Percentiles rank a stretch among this genome's conserved stretches.
These are phyloP conservation scores for Pipistrellus pygmaeus DNA, from an alignment of 2,797 vertebrate species.

Conservation along the genomic window DNA sequence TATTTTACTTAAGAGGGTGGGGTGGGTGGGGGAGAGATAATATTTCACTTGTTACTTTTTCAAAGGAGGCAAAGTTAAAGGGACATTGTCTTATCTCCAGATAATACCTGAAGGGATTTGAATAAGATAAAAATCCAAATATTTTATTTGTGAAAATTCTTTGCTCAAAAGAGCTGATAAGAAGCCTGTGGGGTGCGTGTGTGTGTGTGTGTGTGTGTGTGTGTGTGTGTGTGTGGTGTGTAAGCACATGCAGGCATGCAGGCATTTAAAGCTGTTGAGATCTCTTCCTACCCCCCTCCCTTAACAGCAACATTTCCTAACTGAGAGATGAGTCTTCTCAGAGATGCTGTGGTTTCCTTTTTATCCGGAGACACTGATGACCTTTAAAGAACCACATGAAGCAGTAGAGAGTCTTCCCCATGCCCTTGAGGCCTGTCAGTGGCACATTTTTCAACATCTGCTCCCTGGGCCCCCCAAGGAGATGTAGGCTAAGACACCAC, in stretches of 20 bases:
- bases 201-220: neutral
- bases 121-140: conserved; percentile 58
- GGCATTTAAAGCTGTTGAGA: neutral
- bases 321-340: neutral
- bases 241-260: fast-evolving
- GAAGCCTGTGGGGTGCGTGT: neutral
- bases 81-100: neutral
- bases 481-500: neutral
- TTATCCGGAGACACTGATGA: neutral
- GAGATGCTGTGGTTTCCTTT: neutral
- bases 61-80: conserved; percentile 53
- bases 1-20: conserved; percentile 2
- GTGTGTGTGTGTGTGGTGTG: too few species aligned
- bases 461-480: neutral
- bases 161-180: conserved; percentile 16
- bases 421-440: neutral
- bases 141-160: conserved; percentile 22
- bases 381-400: neutral
- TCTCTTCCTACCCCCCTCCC: neutral
- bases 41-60: conserved; percentile 51
- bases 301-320: neutral
- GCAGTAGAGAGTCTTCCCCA: neutral
- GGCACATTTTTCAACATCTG: neutral
- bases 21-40: neutral
- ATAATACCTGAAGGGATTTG: conserved; percentile 42